Evolutionary conservation across 1,140 invertebrate genomes (phyloP).

Genomic region (Dolichoris vasculosae): DNA sequence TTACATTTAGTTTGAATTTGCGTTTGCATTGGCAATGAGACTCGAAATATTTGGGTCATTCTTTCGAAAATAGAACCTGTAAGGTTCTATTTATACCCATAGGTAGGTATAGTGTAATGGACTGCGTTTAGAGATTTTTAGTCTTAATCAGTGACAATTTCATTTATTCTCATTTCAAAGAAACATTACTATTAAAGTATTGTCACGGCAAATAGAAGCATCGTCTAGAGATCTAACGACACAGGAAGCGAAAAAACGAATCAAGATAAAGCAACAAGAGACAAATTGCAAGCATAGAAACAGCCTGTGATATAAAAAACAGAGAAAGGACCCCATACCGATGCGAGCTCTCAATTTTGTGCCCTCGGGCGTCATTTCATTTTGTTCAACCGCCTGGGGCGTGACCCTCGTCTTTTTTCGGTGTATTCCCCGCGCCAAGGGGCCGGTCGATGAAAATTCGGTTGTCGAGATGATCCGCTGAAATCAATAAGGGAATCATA

Average conservation of each 20-base stretch:
- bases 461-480: constrained; percentile 26
- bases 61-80: too few species aligned
- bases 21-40: too few species aligned
- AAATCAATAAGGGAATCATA: constrained; percentile 40
- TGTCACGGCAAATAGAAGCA: neutral
- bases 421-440: neutral
- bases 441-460: neutral
- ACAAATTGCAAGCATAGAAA: neutral
- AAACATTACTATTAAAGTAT: neutral
- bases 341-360: neutral
- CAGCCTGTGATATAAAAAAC: neutral
- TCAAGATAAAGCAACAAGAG: neutral
- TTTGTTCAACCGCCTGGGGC: neutral
- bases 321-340: neutral
- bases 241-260: constrained; percentile 1
- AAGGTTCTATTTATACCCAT: too few species aligned
- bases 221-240: neutral
- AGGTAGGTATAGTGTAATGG: too few species aligned
- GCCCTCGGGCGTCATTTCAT: constrained; percentile 17
- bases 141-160: too few species aligned
- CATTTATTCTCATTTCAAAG: too few species aligned
- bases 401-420: neutral
- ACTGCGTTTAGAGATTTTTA: too few species aligned
- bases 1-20: too few species aligned
- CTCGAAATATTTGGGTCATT: too few species aligned